phyloP scores from a whole-genome alignment of 2,888 invertebrate genomes.

The Allygus modestus region DNA sequence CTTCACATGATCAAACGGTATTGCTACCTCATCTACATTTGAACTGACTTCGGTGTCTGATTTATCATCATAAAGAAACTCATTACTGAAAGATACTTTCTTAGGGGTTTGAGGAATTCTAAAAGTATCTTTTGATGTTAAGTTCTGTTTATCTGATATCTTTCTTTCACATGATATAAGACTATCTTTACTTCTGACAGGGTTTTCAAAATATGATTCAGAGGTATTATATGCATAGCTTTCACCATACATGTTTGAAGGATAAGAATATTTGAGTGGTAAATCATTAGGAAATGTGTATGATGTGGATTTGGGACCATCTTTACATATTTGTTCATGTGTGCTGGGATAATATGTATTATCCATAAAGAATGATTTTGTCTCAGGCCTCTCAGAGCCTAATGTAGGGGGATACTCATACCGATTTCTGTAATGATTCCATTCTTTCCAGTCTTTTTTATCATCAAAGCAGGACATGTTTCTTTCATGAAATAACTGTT shows the following conservation, averaged over 20 bases:
- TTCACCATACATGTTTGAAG: neutral
- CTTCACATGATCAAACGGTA: neutral
- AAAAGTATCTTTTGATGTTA: neutral
- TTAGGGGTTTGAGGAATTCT: constrained; percentile 50
- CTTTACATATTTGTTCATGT: neutral
- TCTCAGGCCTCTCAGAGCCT: neutral
- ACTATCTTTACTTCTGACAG: neutral
- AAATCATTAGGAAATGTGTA: neutral
- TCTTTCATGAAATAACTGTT: neutral
- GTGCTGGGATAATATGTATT: neutral
- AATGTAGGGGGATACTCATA: constrained; percentile 23
- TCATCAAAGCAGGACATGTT: neutral
- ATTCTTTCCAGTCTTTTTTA: constrained; percentile 39
- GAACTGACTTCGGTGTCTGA: constrained; percentile 17
- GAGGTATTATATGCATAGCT: neutral
- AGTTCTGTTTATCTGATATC: neutral
- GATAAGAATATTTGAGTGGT: neutral
- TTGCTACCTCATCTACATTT: neutral
- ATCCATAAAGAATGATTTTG: neutral
- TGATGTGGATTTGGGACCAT: neutral
- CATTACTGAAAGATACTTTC: constrained; percentile 49
- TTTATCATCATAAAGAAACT: constrained; percentile 50
- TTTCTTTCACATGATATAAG: neutral
- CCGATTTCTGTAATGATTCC: constrained; percentile 28
- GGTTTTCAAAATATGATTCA: neutral